Percentiles rank a stretch among this genome's conserved stretches.
These are phyloP conservation scores for Himantopus leucocephalus DNA, from an alignment of 2,113 vertebrate genomes.

Conservation along the genomic window DNA sequence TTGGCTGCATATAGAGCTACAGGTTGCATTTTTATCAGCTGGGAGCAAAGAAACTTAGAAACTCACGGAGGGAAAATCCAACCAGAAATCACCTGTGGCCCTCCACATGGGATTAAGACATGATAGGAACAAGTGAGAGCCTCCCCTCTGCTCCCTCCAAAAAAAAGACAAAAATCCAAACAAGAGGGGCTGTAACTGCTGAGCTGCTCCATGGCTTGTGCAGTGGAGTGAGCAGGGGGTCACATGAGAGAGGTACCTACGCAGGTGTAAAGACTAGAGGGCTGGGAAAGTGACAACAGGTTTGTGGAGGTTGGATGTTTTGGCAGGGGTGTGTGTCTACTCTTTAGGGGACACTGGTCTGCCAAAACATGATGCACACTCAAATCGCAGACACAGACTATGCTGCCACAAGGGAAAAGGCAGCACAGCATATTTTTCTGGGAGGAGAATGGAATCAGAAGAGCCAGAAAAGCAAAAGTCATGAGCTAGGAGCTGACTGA, in stretches of 20 bases:
- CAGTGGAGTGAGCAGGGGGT: background rate
- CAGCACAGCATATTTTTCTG: background rate
- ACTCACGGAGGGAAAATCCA: background rate
- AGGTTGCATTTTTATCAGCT: background rate
- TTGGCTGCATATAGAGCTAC: background rate
- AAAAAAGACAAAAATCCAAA: background rate
- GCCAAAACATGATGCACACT: background rate
- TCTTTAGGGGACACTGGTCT: background rate
- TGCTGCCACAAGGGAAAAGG: background rate
- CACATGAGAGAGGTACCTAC: accelerated
- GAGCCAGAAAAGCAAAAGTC: background rate
- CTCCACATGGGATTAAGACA: background rate
- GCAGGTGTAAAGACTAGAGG: background rate
- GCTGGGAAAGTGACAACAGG: background rate
- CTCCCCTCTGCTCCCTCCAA: background rate
- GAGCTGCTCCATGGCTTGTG: background rate
- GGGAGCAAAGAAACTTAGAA: background rate
- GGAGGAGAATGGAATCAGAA: background rate
- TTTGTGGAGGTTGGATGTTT: background rate
- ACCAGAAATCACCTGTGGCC: background rate
- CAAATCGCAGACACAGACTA: background rate
- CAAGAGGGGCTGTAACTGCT: background rate
- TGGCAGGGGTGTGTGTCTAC: background rate
- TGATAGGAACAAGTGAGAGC: background rate
- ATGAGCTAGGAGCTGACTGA: background rate